Evolutionary conservation across 1,140 invertebrate genomes (phyloP), one percentile per base, ranked within the genome.

Genomic region (Triops cancriformis): DNA sequence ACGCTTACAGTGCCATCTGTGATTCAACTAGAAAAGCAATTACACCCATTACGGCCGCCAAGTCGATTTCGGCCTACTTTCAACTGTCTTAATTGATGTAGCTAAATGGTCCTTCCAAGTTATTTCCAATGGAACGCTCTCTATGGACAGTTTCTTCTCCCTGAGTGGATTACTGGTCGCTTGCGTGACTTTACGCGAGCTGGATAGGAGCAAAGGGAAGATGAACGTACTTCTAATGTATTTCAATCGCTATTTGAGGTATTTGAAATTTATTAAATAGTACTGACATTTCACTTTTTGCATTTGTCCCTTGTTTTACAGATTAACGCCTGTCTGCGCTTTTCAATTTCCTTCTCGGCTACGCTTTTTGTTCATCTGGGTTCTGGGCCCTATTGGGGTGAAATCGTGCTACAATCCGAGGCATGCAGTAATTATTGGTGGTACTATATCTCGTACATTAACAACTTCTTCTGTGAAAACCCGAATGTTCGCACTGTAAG

Each of bases 301-400:
- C 31, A 37, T 37, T 37, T 37, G 2, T 37, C 7, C 7, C 2
- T 37, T 4, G 7, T 7, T 87, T 80, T n/a, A n/a, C n/a, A 78
- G 80, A 72, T 76, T 73, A 11, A 78, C 78, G 5, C 78, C 78
- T 28, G 74, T 76, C 2, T 78, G 75, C 78, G 78, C 78, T 11
- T 37, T 78, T 64, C 51, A 77, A 27, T 78, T 18, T 74, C 73
- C 11, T 72, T 78, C 41, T 91, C 10, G 14, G 9, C 73, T 51
- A 12, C 31, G 75, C 42, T 12, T n/a, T 78, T 12, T 28, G 42
- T 28, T 26, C 28, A 78, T 28, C 37, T 78, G 23, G 27, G 73
- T 26, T n/a, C 43, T 26, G 78, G 78, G 7, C 78, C 78, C 31
- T 43, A 72, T 26, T 78, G 78, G 78, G 28, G 75, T 27, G 27